A percentile compares a stretch with the other conserved stretches of the same genome.
Conservation (phyloP, 1,140 invertebrate genomes). For the Saxidomus purpurata region DNA sequence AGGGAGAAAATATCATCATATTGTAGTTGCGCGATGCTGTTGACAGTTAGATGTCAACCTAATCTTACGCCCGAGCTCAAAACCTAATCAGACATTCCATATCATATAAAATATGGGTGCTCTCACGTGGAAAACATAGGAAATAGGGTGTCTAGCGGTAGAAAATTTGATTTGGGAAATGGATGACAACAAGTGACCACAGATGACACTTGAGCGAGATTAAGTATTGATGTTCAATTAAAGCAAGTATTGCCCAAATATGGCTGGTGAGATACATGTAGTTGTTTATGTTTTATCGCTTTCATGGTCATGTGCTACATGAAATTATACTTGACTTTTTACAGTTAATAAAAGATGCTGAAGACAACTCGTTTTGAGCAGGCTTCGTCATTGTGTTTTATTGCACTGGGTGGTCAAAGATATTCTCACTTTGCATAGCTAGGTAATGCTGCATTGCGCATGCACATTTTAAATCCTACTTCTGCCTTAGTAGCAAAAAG, state of each 20-base stretch:
- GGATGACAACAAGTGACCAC: conserved; percentile 54
- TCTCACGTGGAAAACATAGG: conserved; percentile 58
- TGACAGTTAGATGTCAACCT: conserved; percentile 38
- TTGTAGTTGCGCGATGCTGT: not conserved
- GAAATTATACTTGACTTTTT: too few relatives aligned
- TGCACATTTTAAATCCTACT: too few relatives aligned
- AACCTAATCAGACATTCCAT: conserved; percentile 57
- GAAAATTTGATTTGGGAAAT: conserved; percentile 69
- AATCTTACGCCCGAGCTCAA: conserved; percentile 44
- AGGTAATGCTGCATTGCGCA: too few relatives aligned
- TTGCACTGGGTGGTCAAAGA: too few relatives aligned
- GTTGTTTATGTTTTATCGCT: too few relatives aligned
- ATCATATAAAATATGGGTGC: conserved; percentile 25
- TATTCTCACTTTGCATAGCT: too few relatives aligned
- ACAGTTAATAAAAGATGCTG: too few relatives aligned
- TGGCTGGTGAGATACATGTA: not conserved
- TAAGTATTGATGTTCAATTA: conserved; percentile 57
- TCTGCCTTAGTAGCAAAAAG: too few relatives aligned
- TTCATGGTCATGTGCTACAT: too few relatives aligned
- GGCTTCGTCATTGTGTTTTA: too few relatives aligned
- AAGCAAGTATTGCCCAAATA: not conserved
- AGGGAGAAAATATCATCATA: conserved; percentile 47
- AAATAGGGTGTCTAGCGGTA: conserved; percentile 68
- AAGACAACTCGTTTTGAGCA: too few relatives aligned
- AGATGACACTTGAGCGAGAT: conserved; percentile 55